Evolutionary conservation across 2,113 vertebrate genomes (phyloP), one percentile per base, ranked within the genome.

Genomic region (Gopherus evgoodei): DNA sequence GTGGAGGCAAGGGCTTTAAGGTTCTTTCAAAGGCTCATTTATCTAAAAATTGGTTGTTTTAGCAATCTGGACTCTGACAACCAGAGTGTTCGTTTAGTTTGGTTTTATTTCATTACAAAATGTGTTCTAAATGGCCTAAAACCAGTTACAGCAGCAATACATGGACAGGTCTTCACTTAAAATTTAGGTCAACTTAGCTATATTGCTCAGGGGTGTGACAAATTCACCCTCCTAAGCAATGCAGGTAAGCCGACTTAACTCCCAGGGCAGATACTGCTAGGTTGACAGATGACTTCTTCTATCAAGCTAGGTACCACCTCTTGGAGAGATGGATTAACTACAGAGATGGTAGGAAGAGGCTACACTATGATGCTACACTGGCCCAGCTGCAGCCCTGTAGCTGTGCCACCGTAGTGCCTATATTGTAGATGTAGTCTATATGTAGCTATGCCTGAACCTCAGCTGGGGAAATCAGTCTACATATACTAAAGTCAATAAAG

Each of bases 21-120:
- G 78, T 7, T 1, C 3, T 50, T 1, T 53, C 83, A 72, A 5
- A 42, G n/a, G 3, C 7, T 89, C 21, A 12, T 47, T 0, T 81
- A 17, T 52, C 57, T 87, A 62, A 94, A 95, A 87, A 84, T 11
- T 72, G 4, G 54, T 83, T 62, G 65, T 54, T 76, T 90, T n/a
- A 81, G 72, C n/a, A 57, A 84, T 3, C 31, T 50, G 8, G 44
- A 75, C 50, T 88, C 78, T 65, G 11, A 38, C 86, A 76, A 52
- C 29, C 57, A 81, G 21, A 53, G 89, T 84, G 27, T 31, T 31
- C 31, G 31, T 62, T 29, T 62, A 13, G 27, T 62, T 31, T 29
- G 27, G 5, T 62, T 54, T 54, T 54, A 54, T 62, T 62, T 62
- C 14, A 62, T 62, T 62, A 31, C 12, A 62, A 62, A 62, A 62